A percentile compares a stretch with the other conserved stretches of the same genome.
Evolutionary conservation across 2,888 invertebrate genomes (phyloP).

Genomic region (Eutolmus rufibarbis): DNA sequence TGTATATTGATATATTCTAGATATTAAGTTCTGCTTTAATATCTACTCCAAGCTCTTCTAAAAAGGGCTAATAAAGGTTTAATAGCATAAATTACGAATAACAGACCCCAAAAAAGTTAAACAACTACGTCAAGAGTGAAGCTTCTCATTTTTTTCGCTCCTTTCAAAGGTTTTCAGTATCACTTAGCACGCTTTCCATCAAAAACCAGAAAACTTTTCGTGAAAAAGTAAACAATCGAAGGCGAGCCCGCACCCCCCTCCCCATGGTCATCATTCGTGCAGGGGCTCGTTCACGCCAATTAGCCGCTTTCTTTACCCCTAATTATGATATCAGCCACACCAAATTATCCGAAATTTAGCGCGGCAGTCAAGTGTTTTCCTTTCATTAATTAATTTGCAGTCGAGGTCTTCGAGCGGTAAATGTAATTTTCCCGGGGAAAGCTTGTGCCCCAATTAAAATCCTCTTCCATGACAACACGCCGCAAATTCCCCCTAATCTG

Average conservation of each 20-base stretch:
- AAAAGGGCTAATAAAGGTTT: background rate
- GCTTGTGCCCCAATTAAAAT: constrained; percentile 21
- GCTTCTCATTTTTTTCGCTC: background rate
- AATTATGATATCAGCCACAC: constrained; percentile 47
- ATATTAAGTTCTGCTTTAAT: background rate
- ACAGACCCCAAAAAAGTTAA: background rate
- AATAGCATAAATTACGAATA: background rate
- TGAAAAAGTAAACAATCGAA: constrained; percentile 1
- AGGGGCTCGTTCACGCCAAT: constrained; percentile 27
- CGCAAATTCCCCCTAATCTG: constrained; percentile 32
- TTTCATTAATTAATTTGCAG: constrained; percentile 41
- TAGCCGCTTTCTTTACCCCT: constrained; percentile 27
- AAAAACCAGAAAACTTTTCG: background rate
- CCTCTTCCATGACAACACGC: constrained; percentile 9
- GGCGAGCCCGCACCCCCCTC: background rate
- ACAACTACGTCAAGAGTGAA: background rate
- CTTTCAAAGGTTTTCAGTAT: background rate
- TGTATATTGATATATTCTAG: background rate
- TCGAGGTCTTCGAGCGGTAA: constrained; percentile 31
- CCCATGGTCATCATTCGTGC: background rate
- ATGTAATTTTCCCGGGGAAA: constrained; percentile 16
- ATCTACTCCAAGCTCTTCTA: background rate
- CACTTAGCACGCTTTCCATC: background rate
- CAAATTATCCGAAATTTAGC: constrained; percentile 44
- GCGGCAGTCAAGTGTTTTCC: constrained; percentile 37